Evolutionary conservation across 1,140 invertebrate genomes (phyloP).

Genomic region (Cotesia glomerata): DNA sequence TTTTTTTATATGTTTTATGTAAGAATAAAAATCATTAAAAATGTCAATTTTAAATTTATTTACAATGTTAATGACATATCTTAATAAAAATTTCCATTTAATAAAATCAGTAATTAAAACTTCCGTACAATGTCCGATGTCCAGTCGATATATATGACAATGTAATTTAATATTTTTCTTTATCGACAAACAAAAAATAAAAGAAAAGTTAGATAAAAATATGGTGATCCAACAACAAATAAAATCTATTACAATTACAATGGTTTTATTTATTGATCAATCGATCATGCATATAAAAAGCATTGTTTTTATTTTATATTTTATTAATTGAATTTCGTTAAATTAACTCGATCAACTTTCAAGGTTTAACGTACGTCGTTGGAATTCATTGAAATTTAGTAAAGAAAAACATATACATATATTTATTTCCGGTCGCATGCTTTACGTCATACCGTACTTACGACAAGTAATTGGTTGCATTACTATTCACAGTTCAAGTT

Average conservation of each 20-base stretch:
- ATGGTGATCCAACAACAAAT: background rate
- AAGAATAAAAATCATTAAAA: too few relatives aligned
- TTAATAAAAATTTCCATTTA: too few relatives aligned
- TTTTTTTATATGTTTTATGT: too few relatives aligned
- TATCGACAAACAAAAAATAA: too few relatives aligned
- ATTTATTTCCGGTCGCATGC: background rate
- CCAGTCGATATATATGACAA: too few relatives aligned
- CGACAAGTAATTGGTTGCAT: background rate
- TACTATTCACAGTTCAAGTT: background rate
- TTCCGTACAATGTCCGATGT: too few relatives aligned
- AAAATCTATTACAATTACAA: background rate
- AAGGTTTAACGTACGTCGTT: background rate
- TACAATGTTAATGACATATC: too few relatives aligned
- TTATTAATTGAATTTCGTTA: background rate
- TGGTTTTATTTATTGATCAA: background rate
- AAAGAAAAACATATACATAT: background rate
- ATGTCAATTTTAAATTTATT: too few relatives aligned
- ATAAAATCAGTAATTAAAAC: too few relatives aligned
- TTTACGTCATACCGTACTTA: background rate
- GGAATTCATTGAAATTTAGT: background rate
- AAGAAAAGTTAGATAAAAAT: too few relatives aligned
- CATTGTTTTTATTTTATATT: background rate
- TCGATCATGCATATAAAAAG: background rate
- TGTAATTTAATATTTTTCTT: too few relatives aligned
- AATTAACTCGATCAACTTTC: background rate